Evolutionary conservation across 2,888 invertebrate species (phyloP), one percentile per base, ranked within the genome.

Genomic region (Lasioglossum morio): DNA sequence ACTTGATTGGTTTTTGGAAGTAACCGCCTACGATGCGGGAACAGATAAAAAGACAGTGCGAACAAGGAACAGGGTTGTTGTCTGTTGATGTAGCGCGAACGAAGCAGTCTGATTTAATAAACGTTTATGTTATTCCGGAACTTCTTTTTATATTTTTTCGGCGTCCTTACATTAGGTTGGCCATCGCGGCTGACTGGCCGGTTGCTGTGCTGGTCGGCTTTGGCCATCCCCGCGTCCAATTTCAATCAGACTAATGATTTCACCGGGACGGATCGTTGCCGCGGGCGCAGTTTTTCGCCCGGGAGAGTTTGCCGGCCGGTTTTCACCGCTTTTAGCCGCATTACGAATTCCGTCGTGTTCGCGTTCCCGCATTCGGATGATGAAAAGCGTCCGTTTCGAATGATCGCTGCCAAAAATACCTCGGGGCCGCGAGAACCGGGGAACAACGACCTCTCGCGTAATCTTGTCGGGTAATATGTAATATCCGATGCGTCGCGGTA

Each of bases 201-300:
- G 16, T 27, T 10, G 63, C 27, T 30, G 2, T 34, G 57, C 53
- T 19, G 72, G 37, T 57, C 30, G 10, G 34, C 37, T 5, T 77
- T 19, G 43, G 48, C 85, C 78, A 83, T 76, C 60, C 66, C 60
- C 48, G 79, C 78, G 82, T 87, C 70, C 89, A 78, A 80, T 90
- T 85, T 79, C 89, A 89, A 90, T 90, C 84, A 88, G 82, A 82
- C 85, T 89, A 88, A 89, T 88, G 89, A 89, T 88, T 86, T 84
- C 86, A 43, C 40, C 53, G 46, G 77, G 74, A 74, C 77, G 72
- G 74, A 60, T 74, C 74, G 43, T 60, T 72, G 53, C 34, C 77
- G 76, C 12, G 69, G 70, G 72, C 10, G 74, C 8, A 30, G 27
- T 30, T 81, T 85, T 81, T 66, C 48, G 63, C 7, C 37, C 46